phyloP scores from a whole-genome alignment of 2,888 invertebrate genomes.

The Himalopsyche tibetana region DNA sequence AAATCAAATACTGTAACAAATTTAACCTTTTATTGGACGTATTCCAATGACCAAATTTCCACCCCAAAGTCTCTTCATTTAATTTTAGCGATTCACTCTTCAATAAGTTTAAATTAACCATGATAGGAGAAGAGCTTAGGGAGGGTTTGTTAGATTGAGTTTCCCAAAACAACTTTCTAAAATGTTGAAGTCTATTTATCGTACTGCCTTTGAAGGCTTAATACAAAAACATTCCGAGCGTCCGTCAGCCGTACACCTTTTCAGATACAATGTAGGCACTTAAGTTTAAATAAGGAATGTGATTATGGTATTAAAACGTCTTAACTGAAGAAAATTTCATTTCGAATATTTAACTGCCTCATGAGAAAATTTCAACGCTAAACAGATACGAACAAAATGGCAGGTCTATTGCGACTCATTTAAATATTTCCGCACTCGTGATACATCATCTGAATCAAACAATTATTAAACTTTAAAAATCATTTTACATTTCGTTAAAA shows the following conservation, averaged over 20 bases:
- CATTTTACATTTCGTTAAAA: too few species aligned
- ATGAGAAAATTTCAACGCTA: neutral
- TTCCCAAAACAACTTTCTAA: constrained; percentile 43
- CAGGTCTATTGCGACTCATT: too few species aligned
- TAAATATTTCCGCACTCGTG: too few species aligned
- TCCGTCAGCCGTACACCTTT: constrained; percentile 40
- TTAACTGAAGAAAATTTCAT: neutral
- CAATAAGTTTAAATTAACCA: constrained; percentile 47
- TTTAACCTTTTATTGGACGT: constrained; percentile 22
- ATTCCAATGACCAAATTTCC: constrained; percentile 1
- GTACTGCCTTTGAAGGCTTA: constrained; percentile 43
- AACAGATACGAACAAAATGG: too few species aligned
- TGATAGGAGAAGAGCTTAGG: constrained; percentile 44
- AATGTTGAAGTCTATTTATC: constrained; percentile 42
- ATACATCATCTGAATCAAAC: too few species aligned
- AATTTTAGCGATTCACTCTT: constrained; percentile 21
- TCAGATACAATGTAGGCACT: constrained; percentile 30
- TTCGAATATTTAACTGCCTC: neutral
- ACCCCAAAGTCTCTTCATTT: neutral
- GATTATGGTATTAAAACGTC: constrained; percentile 33
- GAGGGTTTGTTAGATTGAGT: constrained; percentile 48
- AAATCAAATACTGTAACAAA: neutral
- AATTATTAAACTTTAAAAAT: too few species aligned
- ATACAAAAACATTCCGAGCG: constrained; percentile 38
- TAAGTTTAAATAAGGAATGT: constrained; percentile 10